Evolutionary conservation across 2,113 vertebrate species (phyloP).

Genomic region (Sebastes schlegelii): DNA sequence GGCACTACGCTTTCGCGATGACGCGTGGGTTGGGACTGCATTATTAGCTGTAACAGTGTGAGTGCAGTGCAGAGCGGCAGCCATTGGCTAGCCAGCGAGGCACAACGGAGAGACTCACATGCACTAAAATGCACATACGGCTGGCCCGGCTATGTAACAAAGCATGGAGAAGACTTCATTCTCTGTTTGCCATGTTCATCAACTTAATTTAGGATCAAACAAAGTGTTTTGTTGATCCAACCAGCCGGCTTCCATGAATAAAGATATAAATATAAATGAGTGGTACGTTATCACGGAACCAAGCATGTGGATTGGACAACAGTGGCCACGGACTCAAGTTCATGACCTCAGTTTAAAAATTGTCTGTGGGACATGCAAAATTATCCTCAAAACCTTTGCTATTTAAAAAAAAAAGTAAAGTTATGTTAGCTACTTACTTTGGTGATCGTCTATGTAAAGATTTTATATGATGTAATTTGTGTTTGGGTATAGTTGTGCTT

Average conservation of each 20-base stretch:
- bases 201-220: background rate
- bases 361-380: background rate
- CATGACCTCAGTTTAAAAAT: background rate
- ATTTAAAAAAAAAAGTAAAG: background rate
- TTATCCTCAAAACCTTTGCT: background rate
- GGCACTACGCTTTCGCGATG: no score
- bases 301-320: background rate
- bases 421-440: background rate
- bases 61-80: no score
- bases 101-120: no score
- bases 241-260: background rate
- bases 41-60: no score
- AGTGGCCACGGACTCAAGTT: background rate
- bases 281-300: background rate
- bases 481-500: background rate
- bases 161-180: no score
- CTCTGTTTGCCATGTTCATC: background rate
- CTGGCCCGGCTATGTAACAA: no score
- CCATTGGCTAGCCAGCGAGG: no score
- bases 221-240: background rate
- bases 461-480: no score
- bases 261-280: background rate
- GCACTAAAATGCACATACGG: no score
- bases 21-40: no score
- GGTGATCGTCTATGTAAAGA: background rate